Conservation (phyloP, 2,797 vertebrate species). For the Sebastes matsubarae region DNA sequence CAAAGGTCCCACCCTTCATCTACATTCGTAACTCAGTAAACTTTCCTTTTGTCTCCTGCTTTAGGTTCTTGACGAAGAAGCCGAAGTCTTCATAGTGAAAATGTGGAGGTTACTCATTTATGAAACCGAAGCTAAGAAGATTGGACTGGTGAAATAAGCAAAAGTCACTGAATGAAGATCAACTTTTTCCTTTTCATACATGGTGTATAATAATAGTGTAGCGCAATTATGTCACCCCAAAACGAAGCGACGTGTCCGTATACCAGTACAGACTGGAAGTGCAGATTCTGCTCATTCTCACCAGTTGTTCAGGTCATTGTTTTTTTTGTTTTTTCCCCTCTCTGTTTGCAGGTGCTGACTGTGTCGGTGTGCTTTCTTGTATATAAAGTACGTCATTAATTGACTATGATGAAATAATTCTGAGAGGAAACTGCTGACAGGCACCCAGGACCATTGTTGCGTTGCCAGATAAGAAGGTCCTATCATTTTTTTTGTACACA, state of each 20-base stretch:
- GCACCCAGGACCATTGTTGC: background rate
- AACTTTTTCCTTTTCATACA: conserved; percentile 24
- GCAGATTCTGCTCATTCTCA: conserved; percentile 27
- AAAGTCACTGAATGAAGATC: conserved; percentile 39
- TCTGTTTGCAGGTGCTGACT: conserved; percentile 43
- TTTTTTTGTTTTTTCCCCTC: background rate
- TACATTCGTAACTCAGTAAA: background rate
- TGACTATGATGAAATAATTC: conserved; percentile 12
- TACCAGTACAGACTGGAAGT: conserved; percentile 22
- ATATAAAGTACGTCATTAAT: conserved; percentile 38
- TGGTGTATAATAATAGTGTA: conserved; percentile 62
- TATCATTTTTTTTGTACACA: conserved; percentile 9
- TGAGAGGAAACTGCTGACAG: conserved; percentile 16
- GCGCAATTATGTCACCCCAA: conserved; percentile 39
- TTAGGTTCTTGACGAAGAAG: conserved; percentile 98
- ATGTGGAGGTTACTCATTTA: conserved; percentile 99
- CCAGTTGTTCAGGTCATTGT: conserved; percentile 20
- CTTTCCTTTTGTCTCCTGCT: conserved; percentile 18
- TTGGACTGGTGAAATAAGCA: conserved; percentile 95
- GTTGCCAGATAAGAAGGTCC: background rate
- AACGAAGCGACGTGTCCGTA: conserved; percentile 30
- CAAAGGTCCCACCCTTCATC: background rate
- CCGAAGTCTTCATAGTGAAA: conserved; percentile 99
- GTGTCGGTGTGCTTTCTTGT: conserved; percentile 48
- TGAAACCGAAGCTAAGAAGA: conserved; percentile 99